Evolutionary conservation across 2,113 vertebrate species (phyloP).

Genomic region (Marmota flaviventris): DNA sequence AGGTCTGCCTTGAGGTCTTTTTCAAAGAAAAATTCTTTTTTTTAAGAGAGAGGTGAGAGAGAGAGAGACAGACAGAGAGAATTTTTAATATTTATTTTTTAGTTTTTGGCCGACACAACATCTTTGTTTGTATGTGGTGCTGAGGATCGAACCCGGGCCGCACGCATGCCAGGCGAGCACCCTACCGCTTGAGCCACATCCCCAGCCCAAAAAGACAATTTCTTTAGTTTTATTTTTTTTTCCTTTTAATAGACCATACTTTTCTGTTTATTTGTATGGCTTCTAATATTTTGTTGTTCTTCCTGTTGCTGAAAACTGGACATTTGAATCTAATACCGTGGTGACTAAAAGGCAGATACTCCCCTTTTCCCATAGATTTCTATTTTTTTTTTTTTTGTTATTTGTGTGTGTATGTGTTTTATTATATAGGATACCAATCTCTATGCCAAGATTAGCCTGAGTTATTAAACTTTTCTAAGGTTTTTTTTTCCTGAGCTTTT

Average conservation of each 20-base stretch:
- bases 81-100: too few relatives aligned
- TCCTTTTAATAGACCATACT: neutral
- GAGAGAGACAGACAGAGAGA: too few relatives aligned
- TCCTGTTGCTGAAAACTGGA: neutral
- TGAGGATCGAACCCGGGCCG: too few relatives aligned
- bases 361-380: neutral
- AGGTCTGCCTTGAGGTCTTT: neutral
- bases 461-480: neutral
- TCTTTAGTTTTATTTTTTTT: neutral
- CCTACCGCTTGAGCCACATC: too few relatives aligned
- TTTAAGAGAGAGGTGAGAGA: neutral
- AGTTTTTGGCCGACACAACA: too few relatives aligned
- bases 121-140: too few relatives aligned
- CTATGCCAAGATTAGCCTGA: neutral
- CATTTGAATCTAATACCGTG: neutral
- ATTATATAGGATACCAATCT: neutral
- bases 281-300: neutral
- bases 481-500: neutral
- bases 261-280: neutral
- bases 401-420: neutral
- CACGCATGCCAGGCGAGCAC: too few relatives aligned
- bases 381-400: neutral
- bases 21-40: neutral
- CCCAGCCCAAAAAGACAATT: neutral
- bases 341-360: neutral